Evolutionary conservation across 2,797 vertebrate species (phyloP).

Genomic region (Geotrypetes seraphini): DNA sequence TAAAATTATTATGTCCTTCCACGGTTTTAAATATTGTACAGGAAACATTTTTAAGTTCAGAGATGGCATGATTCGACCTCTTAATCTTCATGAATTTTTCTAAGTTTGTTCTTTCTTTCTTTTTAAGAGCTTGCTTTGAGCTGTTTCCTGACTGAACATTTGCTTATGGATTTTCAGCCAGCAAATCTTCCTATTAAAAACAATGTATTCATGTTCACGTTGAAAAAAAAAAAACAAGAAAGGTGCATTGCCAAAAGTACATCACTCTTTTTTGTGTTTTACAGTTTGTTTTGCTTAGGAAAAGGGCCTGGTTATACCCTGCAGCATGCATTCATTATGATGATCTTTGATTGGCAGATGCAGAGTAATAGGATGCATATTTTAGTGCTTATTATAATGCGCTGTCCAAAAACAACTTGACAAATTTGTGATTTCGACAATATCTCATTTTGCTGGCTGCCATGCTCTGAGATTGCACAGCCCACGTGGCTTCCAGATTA

Average conservation of each 20-base stretch:
- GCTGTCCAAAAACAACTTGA: slow-evolving; percentile 70
- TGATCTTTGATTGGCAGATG: slow-evolving; percentile 64
- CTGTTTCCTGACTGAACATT: slow-evolving; percentile 10
- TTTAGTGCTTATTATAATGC: slow-evolving; percentile 65
- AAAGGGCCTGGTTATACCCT: slow-evolving; percentile 51
- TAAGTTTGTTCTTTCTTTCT: not conserved
- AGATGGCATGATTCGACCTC: too few species aligned
- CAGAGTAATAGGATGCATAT: slow-evolving; percentile 61
- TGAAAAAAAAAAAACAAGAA: not conserved
- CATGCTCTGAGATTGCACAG: slow-evolving; percentile 71
- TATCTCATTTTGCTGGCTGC: slow-evolving; percentile 79
- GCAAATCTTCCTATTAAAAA: slow-evolving; percentile 37
- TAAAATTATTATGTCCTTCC: too few species aligned
- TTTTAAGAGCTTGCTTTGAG: slow-evolving; percentile 26
- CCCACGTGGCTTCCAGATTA: slow-evolving; percentile 70
- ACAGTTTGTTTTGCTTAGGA: slow-evolving; percentile 56
- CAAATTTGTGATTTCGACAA: slow-evolving; percentile 69
- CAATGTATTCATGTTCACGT: slow-evolving; percentile 26
- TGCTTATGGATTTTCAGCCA: slow-evolving; percentile 28
- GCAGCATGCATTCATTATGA: slow-evolving; percentile 58
- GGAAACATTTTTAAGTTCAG: too few species aligned
- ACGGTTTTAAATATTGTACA: too few species aligned
- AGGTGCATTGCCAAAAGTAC: slow-evolving; percentile 36
- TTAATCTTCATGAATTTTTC: slow-evolving; percentile 18
- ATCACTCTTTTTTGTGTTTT: slow-evolving; percentile 46